Percentiles rank a stretch among this genome's conserved stretches.
Evolutionary conservation across 1,140 invertebrate species (phyloP).

Genomic region (Apis mellifera): Amel_HAv3.1 CM009932.2:11477501-11478000

Average conservation of each 20-base stretch:
- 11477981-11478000: too few species aligned
- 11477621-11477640: not conserved
- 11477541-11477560: constrained; percentile 68
- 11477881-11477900: accelerated
- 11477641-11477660: not conserved
- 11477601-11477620: constrained; percentile 19
- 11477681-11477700: not conserved
- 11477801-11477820: not conserved
- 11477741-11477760: constrained; percentile 3
- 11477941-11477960: too few species aligned
- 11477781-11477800: constrained; percentile 4
- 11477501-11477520: constrained; percentile 59
- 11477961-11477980: too few species aligned
- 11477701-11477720: constrained; percentile 2
- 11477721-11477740: constrained; percentile 36
- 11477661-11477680: not conserved
- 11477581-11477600: constrained; percentile 57
- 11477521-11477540: constrained; percentile 61
- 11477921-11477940: not conserved
- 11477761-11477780: constrained; percentile 19
- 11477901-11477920: too few species aligned
- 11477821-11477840: not conserved
- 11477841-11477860: not conserved
- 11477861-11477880: not conserved
- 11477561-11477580: constrained; percentile 66